Percentiles rank a stretch among this genome's conserved stretches.
phyloP scores from a whole-genome alignment of 2,797 vertebrate genomes.

The Clamator glandarius region DNA sequence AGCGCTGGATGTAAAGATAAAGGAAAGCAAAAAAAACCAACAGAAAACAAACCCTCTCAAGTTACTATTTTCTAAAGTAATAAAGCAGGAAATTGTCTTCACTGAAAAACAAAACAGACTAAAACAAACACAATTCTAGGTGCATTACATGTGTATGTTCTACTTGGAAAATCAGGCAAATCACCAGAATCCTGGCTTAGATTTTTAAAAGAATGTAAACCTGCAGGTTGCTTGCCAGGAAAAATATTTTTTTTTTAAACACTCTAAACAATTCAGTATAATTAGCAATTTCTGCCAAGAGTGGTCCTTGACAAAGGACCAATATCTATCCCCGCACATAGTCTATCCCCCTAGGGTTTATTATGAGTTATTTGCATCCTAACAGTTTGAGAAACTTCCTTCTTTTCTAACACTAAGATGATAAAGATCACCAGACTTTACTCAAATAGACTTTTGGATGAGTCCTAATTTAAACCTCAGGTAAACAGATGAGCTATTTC shows the following conservation, averaged over 20 bases:
- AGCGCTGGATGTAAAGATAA: neutral
- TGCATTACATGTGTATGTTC: neutral
- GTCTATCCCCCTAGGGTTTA: neutral
- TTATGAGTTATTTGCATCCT: neutral
- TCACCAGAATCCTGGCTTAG: neutral
- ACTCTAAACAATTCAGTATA: neutral
- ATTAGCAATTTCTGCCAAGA: neutral
- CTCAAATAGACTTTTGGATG: neutral
- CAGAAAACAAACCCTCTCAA: neutral
- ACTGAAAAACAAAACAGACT: neutral
- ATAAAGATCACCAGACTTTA: constrained; percentile 22
- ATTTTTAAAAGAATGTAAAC: neutral
- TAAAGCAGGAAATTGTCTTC: neutral
- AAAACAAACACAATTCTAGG: neutral
- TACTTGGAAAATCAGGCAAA: neutral
- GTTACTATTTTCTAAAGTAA: neutral
- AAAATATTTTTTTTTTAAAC: neutral
- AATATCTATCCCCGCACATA: neutral
- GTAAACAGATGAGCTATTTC: neutral
- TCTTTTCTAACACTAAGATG: constrained; percentile 2
- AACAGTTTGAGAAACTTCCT: neutral
- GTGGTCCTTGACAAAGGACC: neutral
- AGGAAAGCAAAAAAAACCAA: neutral
- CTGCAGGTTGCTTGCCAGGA: neutral
- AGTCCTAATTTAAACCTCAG: neutral